Conservation (phyloP, 1,140 invertebrate genomes). For the Brachionus paranguensis region DNA sequence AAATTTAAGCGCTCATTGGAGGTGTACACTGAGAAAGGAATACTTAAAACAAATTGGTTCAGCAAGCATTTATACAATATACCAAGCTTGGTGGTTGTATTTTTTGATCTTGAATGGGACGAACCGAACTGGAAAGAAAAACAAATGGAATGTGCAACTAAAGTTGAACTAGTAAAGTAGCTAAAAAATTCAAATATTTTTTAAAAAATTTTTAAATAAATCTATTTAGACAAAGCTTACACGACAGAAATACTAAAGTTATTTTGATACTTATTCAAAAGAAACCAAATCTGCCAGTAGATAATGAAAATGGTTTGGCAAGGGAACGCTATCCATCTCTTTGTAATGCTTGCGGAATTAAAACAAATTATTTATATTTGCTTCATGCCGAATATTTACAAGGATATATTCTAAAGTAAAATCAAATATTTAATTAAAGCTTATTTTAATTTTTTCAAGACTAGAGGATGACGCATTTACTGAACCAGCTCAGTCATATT, state of each 20-base stretch:
- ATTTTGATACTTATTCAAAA: constrained; percentile 83
- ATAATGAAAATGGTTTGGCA: constrained; percentile 74
- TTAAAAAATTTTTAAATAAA: background rate
- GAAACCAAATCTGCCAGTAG: constrained; percentile 63
- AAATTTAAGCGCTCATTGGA: background rate
- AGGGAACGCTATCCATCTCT: constrained; percentile 79
- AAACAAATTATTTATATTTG: constrained; percentile 80
- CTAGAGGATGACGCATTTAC: constrained; percentile 72
- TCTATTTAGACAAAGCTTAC: constrained; percentile 58
- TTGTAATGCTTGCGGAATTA: constrained; percentile 81
- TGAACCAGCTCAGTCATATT: constrained; percentile 84
- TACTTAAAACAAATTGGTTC: constrained; percentile 91
- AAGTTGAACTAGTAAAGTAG: constrained; percentile 77
- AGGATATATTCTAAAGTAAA: constrained; percentile 66
- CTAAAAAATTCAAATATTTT: background rate
- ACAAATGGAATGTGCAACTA: constrained; percentile 80
- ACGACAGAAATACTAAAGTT: constrained; percentile 76
- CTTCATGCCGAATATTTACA: constrained; percentile 80
- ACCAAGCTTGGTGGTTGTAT: constrained; percentile 84
- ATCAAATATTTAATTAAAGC: no score
- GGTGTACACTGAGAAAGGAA: constrained; percentile 67
- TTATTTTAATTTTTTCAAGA: constrained; percentile 57
- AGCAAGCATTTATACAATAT: constrained; percentile 82
- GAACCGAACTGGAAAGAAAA: constrained; percentile 86
- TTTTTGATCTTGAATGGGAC: constrained; percentile 95